Evolutionary conservation across 2,113 vertebrate genomes (phyloP).

Genomic region (Gallinago jamesoni): DNA sequence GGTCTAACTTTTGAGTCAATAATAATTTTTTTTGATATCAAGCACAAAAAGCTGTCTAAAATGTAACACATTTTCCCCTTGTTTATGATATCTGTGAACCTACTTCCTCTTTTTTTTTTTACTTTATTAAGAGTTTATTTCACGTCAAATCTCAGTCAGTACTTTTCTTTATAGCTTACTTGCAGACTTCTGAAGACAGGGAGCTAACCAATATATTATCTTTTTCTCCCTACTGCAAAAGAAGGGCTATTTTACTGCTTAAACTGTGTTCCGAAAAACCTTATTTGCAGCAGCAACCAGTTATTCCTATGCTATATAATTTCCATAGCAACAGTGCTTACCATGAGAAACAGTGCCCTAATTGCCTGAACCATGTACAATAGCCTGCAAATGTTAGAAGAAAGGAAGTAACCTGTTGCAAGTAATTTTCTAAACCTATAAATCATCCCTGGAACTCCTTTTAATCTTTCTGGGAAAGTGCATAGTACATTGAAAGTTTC

Average conservation of each 20-base stretch:
- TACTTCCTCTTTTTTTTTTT: not conserved
- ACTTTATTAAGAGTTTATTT: not conserved
- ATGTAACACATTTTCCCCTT: not conserved
- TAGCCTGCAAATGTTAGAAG: not conserved
- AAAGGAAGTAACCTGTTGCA: not conserved
- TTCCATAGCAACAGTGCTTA: slow-evolving; percentile 48
- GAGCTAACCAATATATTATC: not conserved
- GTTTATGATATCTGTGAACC: not conserved
- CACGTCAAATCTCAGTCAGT: not conserved
- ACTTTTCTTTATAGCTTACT: not conserved
- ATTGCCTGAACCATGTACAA: not conserved
- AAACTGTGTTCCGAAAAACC: not conserved
- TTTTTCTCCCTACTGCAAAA: not conserved
- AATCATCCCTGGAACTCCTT: not conserved
- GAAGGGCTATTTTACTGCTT: not conserved
- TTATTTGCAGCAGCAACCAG: not conserved
- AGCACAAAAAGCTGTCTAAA: not conserved
- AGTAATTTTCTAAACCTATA: not conserved
- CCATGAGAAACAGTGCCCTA: not conserved
- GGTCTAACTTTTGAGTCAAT: not conserved
- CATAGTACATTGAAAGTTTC: not conserved
- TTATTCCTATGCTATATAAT: slow-evolving; percentile 11
- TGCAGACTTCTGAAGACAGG: not conserved
- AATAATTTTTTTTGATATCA: not conserved
- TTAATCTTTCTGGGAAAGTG: not conserved